phyloP scores from a whole-genome alignment of 2,888 invertebrate species.

The Yponomeuta plumbellus region DNA sequence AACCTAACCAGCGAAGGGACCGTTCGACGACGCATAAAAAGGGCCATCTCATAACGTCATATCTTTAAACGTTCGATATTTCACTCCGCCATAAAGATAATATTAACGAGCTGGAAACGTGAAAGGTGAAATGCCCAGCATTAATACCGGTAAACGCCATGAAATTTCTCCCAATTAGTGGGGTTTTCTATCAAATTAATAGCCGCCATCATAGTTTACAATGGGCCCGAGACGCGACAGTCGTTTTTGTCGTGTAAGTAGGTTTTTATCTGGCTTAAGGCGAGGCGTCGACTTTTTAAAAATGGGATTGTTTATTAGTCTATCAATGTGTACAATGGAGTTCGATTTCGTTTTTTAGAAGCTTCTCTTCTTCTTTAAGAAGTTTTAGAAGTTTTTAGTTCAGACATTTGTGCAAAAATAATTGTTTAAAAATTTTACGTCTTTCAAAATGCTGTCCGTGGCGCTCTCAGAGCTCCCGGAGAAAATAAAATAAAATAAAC shows the following conservation, averaged over 20 bases:
- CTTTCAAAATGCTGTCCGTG: too few species aligned
- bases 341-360: background rate
- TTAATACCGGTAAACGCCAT: conserved; percentile 28
- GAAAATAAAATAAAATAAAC: too few species aligned
- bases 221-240: conserved; percentile 22
- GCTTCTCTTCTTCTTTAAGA: too few species aligned
- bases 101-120: conserved; percentile 28
- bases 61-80: conserved; percentile 31
- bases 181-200: conserved; percentile 46
- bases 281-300: background rate
- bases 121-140: conserved; percentile 28
- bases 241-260: conserved; percentile 8
- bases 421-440: too few species aligned
- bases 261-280: conserved; percentile 7
- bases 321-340: background rate
- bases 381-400: too few species aligned
- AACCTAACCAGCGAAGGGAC: background rate
- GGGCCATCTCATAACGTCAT: conserved; percentile 19
- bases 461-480: too few species aligned
- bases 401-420: too few species aligned
- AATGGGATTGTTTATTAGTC: background rate
- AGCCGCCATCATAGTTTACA: conserved; percentile 30
- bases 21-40: background rate
- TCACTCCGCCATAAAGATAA: conserved; percentile 38
- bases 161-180: conserved; percentile 47